phyloP scores from a whole-genome alignment of 1,140 invertebrate species.

The Bombus pyrosoma region DNA sequence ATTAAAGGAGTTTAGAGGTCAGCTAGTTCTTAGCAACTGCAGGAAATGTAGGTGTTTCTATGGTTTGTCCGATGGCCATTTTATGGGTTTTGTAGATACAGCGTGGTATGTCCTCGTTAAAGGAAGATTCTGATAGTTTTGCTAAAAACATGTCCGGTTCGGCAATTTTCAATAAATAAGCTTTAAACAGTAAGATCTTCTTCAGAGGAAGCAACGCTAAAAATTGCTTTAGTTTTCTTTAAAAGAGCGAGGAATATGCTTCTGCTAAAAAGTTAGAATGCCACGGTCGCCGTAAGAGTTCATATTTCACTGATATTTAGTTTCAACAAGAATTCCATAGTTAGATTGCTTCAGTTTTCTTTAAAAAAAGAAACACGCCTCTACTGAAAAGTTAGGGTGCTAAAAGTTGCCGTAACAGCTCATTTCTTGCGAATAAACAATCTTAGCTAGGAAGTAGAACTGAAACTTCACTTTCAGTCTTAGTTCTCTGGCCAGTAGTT shows the following conservation, averaged over 20 bases:
- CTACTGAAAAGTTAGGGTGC: too few relatives aligned
- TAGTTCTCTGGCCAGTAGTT: too few relatives aligned
- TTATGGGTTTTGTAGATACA: too few relatives aligned
- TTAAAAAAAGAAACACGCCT: too few relatives aligned
- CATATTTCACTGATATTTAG: not conserved
- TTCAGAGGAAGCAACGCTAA: not conserved
- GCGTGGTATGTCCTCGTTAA: not conserved
- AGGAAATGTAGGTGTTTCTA: not conserved
- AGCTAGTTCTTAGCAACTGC: not conserved
- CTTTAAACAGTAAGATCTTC: not conserved
- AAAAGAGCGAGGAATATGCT: too few relatives aligned
- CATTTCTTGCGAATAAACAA: too few relatives aligned
- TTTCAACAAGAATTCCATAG: not conserved
- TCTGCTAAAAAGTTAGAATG: not conserved
- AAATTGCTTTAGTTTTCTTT: not conserved
- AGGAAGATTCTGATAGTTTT: too few relatives aligned
- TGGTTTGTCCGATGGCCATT: not conserved
- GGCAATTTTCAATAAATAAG: not conserved
- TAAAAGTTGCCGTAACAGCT: too few relatives aligned
- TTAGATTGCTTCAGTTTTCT: too few relatives aligned
- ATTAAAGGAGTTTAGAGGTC: not conserved
- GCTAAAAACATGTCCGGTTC: too few relatives aligned
- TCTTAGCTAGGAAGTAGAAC: too few relatives aligned
- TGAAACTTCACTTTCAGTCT: too few relatives aligned
- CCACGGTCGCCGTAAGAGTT: not conserved